These are phyloP conservation scores for Chironomus tepperi DNA, from an alignment of 1,140 invertebrate genomes.

Conservation along the genomic window DNA sequence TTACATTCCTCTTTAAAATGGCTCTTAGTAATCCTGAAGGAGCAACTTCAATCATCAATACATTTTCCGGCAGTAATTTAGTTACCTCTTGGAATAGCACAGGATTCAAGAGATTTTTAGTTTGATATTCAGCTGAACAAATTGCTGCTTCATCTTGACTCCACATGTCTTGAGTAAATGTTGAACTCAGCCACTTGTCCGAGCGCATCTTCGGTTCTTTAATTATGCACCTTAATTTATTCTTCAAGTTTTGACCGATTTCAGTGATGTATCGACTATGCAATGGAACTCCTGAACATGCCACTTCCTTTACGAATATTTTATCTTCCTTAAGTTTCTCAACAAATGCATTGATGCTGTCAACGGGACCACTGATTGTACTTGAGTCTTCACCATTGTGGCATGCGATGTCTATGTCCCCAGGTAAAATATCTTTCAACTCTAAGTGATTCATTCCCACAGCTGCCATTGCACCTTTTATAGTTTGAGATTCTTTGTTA, in stretches of 20 bases:
- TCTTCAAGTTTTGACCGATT: constrained; percentile 60
- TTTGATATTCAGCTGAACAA: constrained; percentile 86
- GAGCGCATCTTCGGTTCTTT: constrained; percentile 59
- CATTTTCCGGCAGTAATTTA: constrained; percentile 63
- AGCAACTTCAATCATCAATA: constrained; percentile 70
- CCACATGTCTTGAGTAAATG: constrained; percentile 69
- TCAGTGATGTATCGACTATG: constrained; percentile 71
- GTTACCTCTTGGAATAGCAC: constrained; percentile 82
- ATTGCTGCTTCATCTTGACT: constrained; percentile 52
- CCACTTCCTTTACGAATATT: constrained; percentile 75
- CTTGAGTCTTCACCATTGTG: constrained; percentile 76
- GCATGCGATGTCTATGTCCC: constrained; percentile 69
- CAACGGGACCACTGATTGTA: constrained; percentile 74
- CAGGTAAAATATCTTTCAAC: constrained; percentile 52
- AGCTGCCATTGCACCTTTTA: constrained; percentile 76
- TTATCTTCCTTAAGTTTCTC: constrained; percentile 57
- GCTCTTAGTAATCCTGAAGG: constrained; percentile 72
- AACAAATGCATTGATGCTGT: constrained; percentile 59
- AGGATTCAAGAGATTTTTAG: constrained; percentile 77
- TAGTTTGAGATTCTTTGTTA: constrained; percentile 66
- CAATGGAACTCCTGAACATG: constrained; percentile 74
- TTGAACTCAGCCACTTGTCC: constrained; percentile 77
- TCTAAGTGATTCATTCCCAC: constrained; percentile 56
- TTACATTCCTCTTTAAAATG: constrained; percentile 53
- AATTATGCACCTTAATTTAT: constrained; percentile 60